phyloP scores from a whole-genome alignment of 2,113 vertebrate genomes.

The Sebastes schlegelii region DNA sequence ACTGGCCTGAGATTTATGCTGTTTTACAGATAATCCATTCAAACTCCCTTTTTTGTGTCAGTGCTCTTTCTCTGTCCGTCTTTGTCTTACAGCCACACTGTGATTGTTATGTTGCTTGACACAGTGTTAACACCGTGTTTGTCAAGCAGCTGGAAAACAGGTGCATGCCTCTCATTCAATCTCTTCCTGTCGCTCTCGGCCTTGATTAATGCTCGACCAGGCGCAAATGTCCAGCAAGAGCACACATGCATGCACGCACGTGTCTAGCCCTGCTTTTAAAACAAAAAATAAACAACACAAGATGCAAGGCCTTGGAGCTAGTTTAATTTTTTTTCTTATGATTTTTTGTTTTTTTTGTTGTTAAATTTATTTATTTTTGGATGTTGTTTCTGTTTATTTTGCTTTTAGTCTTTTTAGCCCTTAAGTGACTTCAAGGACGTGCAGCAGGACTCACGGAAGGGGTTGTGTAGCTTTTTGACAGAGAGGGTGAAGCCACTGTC shows the following conservation, averaged over 20 bases:
- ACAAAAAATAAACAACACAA: background rate
- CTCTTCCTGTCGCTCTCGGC: conserved; percentile 56
- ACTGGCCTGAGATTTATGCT: conserved; percentile 23
- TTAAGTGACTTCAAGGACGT: background rate
- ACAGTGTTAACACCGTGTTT: conserved; percentile 67
- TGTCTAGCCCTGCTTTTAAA: background rate
- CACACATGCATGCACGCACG: conserved; percentile 33
- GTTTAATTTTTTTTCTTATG: background rate
- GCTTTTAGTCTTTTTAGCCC: background rate
- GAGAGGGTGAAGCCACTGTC: conserved; percentile 92
- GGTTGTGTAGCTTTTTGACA: conserved; percentile 88
- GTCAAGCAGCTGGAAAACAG: conserved; percentile 75
- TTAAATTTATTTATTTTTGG: background rate
- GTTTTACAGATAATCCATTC: conserved; percentile 31
- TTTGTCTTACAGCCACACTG: conserved; percentile 15
- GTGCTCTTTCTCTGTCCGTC: conserved; percentile 19
- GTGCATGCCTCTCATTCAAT: conserved; percentile 70
- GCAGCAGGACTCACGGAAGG: conserved; percentile 90
- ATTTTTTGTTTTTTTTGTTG: background rate
- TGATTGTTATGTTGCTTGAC: conserved; percentile 67
- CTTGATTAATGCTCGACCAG: conserved; percentile 63
- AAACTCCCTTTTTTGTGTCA: conserved; percentile 15
- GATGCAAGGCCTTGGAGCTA: background rate
- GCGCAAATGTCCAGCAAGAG: conserved; percentile 41
- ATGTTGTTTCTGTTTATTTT: background rate